Conservation (phyloP, 2,797 vertebrate species). For the Argyrosomus regius region DNA sequence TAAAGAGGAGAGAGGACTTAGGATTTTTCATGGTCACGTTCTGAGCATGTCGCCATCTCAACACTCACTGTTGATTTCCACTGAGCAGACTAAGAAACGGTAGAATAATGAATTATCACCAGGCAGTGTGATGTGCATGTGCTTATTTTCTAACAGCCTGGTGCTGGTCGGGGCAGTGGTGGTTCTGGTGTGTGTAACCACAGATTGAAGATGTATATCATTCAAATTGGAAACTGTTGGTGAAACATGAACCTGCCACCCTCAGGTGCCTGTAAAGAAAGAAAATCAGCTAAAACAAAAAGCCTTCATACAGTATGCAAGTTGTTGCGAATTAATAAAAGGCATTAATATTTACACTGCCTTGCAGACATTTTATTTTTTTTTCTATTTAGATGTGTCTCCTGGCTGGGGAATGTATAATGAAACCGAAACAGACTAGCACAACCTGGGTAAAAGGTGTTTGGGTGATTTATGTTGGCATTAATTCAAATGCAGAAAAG, state of each 20-base stretch:
- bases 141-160: not conserved
- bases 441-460: not conserved
- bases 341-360: not conserved
- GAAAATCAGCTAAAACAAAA: slow-evolving; percentile 13
- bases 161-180: not conserved
- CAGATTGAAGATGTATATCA: not conserved
- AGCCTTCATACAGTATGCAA: not conserved
- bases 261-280: not conserved
- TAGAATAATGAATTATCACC: slow-evolving; percentile 20
- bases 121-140: not conserved
- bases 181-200: not conserved
- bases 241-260: not conserved
- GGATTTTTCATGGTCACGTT: slow-evolving; percentile 5
- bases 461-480: not conserved
- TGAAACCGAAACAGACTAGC: slow-evolving; percentile 7
- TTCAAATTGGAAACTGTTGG: not conserved
- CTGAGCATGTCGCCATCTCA: slow-evolving; percentile 6
- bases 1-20: slow-evolving; percentile 7
- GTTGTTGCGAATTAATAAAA: not conserved
- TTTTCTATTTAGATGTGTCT: not conserved
- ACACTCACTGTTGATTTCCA: slow-evolving; percentile 3
- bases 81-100: slow-evolving; percentile 5
- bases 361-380: not conserved
- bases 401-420: not conserved
- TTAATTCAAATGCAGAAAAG: slow-evolving; percentile 5